Evolutionary conservation across 1,140 invertebrate species (phyloP), one percentile per base, ranked within the genome.

Genomic region (Wiebesia pumilae): DNA sequence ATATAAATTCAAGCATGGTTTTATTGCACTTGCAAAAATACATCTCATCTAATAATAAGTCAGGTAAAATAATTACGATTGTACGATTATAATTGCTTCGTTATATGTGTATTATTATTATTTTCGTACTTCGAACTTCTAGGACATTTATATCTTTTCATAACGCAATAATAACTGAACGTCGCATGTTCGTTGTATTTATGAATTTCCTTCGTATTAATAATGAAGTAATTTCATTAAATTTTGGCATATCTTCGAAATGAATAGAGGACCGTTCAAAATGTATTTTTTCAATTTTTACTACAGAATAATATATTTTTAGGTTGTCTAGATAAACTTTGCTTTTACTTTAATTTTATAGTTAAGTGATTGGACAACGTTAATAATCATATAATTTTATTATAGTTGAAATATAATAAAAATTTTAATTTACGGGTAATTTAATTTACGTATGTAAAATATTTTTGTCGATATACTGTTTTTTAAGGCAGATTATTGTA

Each of bases 11-110:
- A 92, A 92, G 91, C 90, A 89, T 90, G 73, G 87, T 47, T 91
- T 91, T 91, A 92, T 91, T 92, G 90, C 90, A 91, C 89, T 91
- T 92, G 90, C 85, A 92, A 91, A 92, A 91, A 92, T 92, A 82
- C 71, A 86, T 81, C 84, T 79, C 73, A 65, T 51, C 1, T 21
- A 54, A 54, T 78, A 27, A 85, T 73, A 82, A 51, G 62, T 24
- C 33, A 82, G 69, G 12, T 86, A 30, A 73, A 81, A 87, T 81
- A 14, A 84, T 40, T 67, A 40, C 75, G 62, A 79, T 84, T 69
- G 47, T 79, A 79, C 83, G 30, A 80, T 84, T 85, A 80, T 67
- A 79, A 67, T 69, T 80, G 43, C n/a, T 79, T 79, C 40, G 19
- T 51, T 65, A 62, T 21, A 7, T 79, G 2, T 62, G 62, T 35